These are phyloP conservation scores for Momotus momota DNA, from an alignment of 2,797 vertebrate species.

Conservation along the genomic window DNA sequence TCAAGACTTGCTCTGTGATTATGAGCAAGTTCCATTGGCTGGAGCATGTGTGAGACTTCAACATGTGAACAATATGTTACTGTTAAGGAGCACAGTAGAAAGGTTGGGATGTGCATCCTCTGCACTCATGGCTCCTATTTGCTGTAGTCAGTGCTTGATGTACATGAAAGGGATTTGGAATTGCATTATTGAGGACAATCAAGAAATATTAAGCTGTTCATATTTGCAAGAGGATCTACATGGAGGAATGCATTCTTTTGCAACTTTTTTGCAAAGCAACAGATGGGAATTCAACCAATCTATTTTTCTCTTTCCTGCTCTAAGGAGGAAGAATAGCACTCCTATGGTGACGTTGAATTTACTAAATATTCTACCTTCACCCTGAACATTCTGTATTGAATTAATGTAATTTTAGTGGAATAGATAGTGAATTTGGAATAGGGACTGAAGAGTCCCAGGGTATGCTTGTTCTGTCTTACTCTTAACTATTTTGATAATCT, in stretches of 20 bases:
- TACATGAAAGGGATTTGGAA: background rate
- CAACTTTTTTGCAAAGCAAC: background rate
- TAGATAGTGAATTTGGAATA: background rate
- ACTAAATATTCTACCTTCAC: background rate
- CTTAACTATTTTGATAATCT: background rate
- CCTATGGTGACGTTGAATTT: background rate
- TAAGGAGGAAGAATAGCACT: background rate
- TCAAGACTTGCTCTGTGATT: background rate
- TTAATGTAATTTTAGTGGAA: background rate
- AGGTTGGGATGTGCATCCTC: background rate
- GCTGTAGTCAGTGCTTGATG: background rate
- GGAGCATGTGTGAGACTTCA: background rate
- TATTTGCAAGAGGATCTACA: background rate
- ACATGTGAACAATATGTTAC: background rate
- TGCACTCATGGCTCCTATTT: background rate
- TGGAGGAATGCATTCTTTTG: background rate
- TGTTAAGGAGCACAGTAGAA: background rate
- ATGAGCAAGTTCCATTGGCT: background rate
- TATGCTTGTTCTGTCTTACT: background rate
- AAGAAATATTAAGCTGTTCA: background rate
- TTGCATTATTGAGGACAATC: accelerated
- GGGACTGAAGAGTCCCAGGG: background rate
- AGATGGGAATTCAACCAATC: background rate
- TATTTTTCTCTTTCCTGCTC: background rate
- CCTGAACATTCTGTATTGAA: background rate